Percentiles rank a stretch among this genome's conserved stretches.
phyloP scores from a whole-genome alignment of 2,113 vertebrate species.

The Trogon surrucura region DNA sequence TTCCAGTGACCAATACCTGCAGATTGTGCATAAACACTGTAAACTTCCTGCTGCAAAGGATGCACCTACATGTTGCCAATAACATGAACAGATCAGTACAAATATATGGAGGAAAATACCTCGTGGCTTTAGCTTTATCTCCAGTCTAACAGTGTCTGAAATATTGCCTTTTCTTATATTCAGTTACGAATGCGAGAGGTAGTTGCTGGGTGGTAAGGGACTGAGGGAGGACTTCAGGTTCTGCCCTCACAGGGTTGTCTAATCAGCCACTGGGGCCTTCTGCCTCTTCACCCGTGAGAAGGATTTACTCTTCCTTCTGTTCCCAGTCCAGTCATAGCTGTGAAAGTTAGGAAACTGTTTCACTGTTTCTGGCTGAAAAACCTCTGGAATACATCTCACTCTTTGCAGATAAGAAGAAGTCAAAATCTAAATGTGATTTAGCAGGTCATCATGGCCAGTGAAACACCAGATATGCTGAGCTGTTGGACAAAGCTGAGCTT shows the following conservation, averaged over 20 bases:
- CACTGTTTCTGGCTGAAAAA: background rate
- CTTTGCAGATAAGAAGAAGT: background rate
- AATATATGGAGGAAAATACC: no score
- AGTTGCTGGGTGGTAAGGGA: background rate
- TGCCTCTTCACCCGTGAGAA: accelerated
- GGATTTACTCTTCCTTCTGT: background rate
- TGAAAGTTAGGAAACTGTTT: background rate
- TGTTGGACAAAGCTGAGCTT: background rate
- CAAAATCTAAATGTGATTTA: background rate
- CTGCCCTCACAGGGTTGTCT: background rate
- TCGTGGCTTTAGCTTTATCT: no score
- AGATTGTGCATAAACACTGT: no score
- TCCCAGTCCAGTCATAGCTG: background rate
- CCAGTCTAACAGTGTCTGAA: no score
- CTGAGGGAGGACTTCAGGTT: background rate
- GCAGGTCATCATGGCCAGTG: background rate
- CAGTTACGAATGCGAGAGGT: background rate
- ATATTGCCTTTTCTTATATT: background rate
- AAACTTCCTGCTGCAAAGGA: no score
- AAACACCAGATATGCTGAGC: background rate
- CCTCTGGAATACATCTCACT: background rate
- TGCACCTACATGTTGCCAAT: no score
- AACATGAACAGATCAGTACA: no score
- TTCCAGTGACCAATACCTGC: no score
- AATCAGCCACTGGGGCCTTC: background rate